phyloP scores from a whole-genome alignment of 2,113 vertebrate genomes.

The Climacteris rufus region DNA sequence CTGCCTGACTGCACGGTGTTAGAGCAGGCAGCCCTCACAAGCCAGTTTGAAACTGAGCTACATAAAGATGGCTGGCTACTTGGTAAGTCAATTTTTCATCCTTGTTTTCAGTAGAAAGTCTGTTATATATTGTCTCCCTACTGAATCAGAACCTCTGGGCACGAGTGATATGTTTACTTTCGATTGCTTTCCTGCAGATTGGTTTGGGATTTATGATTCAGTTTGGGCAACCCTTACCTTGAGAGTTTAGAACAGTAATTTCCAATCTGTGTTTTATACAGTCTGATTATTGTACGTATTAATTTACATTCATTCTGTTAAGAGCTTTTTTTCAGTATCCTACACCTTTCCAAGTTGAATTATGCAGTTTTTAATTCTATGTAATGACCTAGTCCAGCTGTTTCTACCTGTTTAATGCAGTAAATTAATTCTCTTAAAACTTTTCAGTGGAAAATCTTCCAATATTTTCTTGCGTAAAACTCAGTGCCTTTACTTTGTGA shows the following conservation, averaged over 20 bases:
- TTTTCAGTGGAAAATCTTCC: neutral
- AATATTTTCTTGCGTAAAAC: neutral
- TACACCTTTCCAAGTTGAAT: neutral
- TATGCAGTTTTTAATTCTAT: neutral
- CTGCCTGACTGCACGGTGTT: constrained; percentile 80
- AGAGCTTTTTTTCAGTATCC: neutral
- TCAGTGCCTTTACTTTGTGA: neutral
- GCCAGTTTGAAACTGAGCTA: constrained; percentile 77
- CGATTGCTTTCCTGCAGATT: neutral
- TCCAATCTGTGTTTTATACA: neutral
- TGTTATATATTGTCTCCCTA: neutral
- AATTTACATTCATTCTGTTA: neutral
- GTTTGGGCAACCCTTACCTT: neutral
- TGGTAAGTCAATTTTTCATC: constrained; percentile 75
- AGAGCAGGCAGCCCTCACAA: constrained; percentile 79
- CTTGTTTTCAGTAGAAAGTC: neutral
- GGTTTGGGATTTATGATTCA: neutral
- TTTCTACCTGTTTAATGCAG: neutral
- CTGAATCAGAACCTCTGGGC: neutral
- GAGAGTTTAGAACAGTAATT: neutral
- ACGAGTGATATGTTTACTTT: neutral
- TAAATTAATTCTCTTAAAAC: neutral
- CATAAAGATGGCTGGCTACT: constrained; percentile 87
- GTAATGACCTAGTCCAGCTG: neutral
- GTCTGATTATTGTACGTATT: neutral